Percentiles rank a stretch among this genome's conserved stretches.
Conservation (phyloP, 1,140 invertebrate genomes). For the Vollenhovia emeryi region DNA sequence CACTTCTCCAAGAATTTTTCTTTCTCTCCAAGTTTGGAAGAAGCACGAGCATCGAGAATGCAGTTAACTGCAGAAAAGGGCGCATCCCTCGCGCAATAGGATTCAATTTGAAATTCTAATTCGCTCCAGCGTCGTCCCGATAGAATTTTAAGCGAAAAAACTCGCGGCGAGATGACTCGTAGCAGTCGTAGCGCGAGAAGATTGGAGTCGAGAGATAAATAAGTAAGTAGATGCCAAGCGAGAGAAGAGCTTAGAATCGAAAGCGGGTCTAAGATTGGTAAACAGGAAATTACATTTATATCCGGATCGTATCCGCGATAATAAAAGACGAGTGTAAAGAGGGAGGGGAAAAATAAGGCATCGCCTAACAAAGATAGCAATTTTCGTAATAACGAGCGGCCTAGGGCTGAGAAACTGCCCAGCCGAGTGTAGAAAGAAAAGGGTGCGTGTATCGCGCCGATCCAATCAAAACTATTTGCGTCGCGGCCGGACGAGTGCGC, state of each 20-base stretch:
- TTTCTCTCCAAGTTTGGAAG: neutral
- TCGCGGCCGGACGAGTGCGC: neutral
- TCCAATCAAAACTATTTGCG: constrained; percentile 35
- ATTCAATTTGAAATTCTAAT: constrained; percentile 58
- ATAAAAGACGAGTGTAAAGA: neutral
- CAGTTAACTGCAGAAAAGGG: constrained; percentile 57
- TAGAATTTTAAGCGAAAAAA: constrained; percentile 58
- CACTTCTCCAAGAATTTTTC: neutral
- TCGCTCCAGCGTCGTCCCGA: neutral
- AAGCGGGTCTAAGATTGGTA: constrained; percentile 24
- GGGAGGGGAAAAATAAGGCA: neutral
- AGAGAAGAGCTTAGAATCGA: constrained; percentile 7
- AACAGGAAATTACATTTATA: constrained; percentile 33
- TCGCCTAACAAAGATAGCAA: neutral
- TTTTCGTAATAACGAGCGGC: neutral
- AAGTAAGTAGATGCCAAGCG: constrained; percentile 17
- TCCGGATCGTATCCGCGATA: neutral
- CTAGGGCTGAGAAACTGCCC: neutral
- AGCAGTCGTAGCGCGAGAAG: constrained; percentile 24
- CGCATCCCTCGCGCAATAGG: constrained; percentile 34
- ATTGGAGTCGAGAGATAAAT: constrained; percentile 49
- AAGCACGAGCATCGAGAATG: constrained; percentile 29
- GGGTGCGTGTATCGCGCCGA: constrained; percentile 5
- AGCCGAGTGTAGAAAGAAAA: neutral
- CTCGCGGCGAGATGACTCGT: constrained; percentile 37